These are phyloP conservation scores for Agriopis leucophaearia DNA, from an alignment of 2,888 invertebrate genomes.

Conservation along the genomic window DNA sequence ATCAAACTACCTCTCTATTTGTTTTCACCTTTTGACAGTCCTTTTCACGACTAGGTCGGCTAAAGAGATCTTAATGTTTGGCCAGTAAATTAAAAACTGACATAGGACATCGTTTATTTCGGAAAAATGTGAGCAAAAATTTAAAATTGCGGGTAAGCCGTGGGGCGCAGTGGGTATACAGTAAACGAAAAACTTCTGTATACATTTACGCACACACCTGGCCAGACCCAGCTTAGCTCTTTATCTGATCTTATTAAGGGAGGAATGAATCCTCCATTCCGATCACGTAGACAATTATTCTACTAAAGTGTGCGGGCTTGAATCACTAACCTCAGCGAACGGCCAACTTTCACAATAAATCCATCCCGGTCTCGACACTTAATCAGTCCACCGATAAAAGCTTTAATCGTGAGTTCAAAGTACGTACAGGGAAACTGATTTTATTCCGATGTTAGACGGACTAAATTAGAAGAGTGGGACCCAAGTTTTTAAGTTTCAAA, in stretches of 20 bases:
- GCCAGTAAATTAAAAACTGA: no score
- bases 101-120: background rate
- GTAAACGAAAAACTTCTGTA: constrained; percentile 37
- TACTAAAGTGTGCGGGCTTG: constrained; percentile 84
- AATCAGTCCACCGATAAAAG: constrained; percentile 85
- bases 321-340: constrained; percentile 85
- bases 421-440: constrained; percentile 72
- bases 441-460: constrained; percentile 65
- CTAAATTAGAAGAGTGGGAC: constrained; percentile 63
- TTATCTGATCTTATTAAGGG: constrained; percentile 84
- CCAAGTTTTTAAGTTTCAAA: constrained; percentile 54
- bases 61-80: no score
- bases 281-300: constrained; percentile 86
- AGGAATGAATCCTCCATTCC: constrained; percentile 76
- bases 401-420: constrained; percentile 82
- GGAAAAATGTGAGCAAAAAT: background rate
- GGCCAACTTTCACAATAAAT: constrained; percentile 86
- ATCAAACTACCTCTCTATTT: no score
- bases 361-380: constrained; percentile 84
- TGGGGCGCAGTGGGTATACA: background rate
- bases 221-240: constrained; percentile 59
- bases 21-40: no score
- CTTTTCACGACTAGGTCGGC: no score
- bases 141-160: background rate
- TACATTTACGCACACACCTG: constrained; percentile 54